phyloP scores from a whole-genome alignment of 2,113 vertebrate genomes.

The Herpailurus yagouaroundi region DNA sequence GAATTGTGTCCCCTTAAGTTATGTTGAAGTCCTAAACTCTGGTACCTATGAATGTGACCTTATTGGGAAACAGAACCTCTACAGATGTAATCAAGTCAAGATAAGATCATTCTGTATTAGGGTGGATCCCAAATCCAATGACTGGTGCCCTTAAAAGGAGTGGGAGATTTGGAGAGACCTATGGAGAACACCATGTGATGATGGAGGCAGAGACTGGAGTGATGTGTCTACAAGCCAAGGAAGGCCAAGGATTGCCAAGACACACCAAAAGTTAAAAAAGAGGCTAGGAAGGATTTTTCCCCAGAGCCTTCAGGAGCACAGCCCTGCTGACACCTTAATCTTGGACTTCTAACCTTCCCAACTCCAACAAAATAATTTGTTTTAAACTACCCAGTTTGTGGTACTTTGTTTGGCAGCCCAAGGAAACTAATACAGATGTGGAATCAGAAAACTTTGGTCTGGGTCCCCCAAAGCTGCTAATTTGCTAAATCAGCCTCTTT shows the following conservation, averaged over 20 bases:
- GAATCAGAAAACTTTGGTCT: background rate
- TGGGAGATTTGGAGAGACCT: background rate
- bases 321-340: background rate
- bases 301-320: background rate
- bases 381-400: background rate
- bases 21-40: background rate
- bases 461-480: background rate
- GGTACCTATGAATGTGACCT: background rate
- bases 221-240: background rate
- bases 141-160: background rate
- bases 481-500: background rate
- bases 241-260: background rate
- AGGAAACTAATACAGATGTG: background rate
- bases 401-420: background rate
- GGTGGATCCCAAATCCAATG: background rate
- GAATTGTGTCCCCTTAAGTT: background rate
- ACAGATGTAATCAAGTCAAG: background rate
- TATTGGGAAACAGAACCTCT: background rate
- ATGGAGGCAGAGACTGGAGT: background rate
- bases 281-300: background rate
- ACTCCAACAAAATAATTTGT: background rate
- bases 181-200: background rate
- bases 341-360: background rate
- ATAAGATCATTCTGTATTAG: background rate
- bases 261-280: background rate